Percentiles rank a stretch among this genome's conserved stretches.
Conservation (phyloP, 2,888 invertebrate genomes). For the Acanthosepion lycidas region DNA sequence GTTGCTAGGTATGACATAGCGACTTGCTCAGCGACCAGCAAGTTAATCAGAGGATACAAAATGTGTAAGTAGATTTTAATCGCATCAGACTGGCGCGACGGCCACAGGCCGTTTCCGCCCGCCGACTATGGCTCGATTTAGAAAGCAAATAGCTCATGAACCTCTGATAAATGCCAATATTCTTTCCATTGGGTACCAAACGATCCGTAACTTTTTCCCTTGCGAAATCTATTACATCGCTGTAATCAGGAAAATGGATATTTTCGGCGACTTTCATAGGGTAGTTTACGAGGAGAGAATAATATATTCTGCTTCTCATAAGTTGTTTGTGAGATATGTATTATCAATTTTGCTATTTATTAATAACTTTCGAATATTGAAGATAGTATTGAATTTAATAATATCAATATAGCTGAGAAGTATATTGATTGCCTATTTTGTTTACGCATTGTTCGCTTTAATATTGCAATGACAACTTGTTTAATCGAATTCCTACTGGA, state of each 20-base stretch:
- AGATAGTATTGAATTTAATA: too few species aligned
- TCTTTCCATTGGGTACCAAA: slow-evolving; percentile 4
- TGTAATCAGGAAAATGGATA: slow-evolving; percentile 4
- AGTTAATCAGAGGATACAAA: neutral
- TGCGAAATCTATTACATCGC: neutral
- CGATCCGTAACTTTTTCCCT: neutral
- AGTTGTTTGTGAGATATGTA: too few species aligned
- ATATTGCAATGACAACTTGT: too few species aligned
- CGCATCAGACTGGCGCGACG: neutral
- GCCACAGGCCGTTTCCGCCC: neutral
- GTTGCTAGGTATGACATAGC: neutral
- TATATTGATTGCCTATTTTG: too few species aligned
- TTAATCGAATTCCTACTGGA: too few species aligned
- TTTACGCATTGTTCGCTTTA: too few species aligned
- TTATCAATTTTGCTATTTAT: too few species aligned
- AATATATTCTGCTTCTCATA: neutral
- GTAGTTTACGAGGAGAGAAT: neutral
- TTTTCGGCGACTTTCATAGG: neutral
- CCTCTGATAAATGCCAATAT: neutral
- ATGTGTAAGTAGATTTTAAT: neutral
- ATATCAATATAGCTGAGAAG: too few species aligned
- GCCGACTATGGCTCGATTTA: neutral
- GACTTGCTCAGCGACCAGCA: neutral
- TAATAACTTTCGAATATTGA: too few species aligned
- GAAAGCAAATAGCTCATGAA: slow-evolving; percentile 21